Percentiles rank a stretch among this genome's conserved stretches.
phyloP scores from a whole-genome alignment of 64 coral and sea anemone species.

The Dendrophyllia cribrosa region DNA sequence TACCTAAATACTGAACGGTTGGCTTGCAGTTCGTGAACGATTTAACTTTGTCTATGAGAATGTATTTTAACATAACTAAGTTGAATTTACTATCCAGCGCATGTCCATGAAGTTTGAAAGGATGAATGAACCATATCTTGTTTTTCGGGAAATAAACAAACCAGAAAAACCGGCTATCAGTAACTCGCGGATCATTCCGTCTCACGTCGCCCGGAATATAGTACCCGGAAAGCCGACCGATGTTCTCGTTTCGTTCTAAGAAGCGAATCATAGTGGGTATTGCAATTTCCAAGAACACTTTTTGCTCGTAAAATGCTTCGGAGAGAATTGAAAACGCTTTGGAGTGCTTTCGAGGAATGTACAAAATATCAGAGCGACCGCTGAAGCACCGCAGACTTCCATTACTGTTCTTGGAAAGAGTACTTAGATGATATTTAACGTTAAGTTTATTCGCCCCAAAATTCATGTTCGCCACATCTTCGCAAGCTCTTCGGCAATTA shows the following conservation, averaged over 20 bases:
- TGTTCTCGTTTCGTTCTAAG: conserved; percentile 63
- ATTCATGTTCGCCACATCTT: conserved; percentile 75
- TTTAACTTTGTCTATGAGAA: conserved; percentile 75
- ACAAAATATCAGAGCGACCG: conserved; percentile 91
- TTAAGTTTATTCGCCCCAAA: conserved; percentile 44
- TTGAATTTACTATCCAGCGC: conserved; percentile 88
- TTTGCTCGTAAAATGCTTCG: conserved; percentile 73
- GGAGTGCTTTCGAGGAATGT: conserved; percentile 73
- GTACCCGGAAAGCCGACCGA: conserved; percentile 70
- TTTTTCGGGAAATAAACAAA: conserved; percentile 92
- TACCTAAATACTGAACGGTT: neutral
- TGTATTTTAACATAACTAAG: conserved; percentile 78
- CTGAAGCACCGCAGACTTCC: conserved; percentile 86
- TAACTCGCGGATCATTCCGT: conserved; percentile 70
- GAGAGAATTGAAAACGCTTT: conserved; percentile 72
- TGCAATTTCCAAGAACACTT: conserved; percentile 87
- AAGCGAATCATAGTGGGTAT: conserved; percentile 80
- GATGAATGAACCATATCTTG: conserved; percentile 94
- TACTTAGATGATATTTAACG: conserved; percentile 46
- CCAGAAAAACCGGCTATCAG: conserved; percentile 97
- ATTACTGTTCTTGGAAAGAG: conserved; percentile 80
- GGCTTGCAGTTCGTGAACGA: conserved; percentile 20
- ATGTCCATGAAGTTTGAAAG: conserved; percentile 85
- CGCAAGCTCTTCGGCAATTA: conserved; percentile 86
- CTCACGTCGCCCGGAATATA: conserved; percentile 94